Evolutionary conservation across 2,797 vertebrate species (phyloP).

Genomic region (Glossophaga mutica): DNA sequence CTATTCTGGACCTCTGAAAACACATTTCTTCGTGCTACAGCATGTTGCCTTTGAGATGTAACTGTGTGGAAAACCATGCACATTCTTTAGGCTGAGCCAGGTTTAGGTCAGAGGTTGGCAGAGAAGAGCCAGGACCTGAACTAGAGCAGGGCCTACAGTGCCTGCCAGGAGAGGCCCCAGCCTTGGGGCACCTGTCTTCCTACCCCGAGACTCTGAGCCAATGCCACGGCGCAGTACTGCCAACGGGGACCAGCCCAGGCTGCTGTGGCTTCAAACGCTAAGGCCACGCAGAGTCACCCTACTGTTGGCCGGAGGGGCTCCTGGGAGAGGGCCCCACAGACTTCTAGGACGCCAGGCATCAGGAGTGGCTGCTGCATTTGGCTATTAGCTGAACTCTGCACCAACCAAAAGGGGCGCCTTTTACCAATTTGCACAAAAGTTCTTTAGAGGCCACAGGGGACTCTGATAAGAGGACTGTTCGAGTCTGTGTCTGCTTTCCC

Average conservation of each 20-base stretch:
- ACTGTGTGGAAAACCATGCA: constrained; percentile 18
- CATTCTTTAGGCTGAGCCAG: constrained; percentile 5
- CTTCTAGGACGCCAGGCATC: background rate
- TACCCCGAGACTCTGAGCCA: background rate
- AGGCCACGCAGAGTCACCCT: background rate
- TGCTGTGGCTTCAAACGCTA: background rate
- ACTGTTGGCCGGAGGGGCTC: background rate
- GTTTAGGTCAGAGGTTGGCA: constrained; percentile 21
- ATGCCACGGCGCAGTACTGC: background rate
- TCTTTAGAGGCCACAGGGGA: background rate
- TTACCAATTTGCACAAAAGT: background rate
- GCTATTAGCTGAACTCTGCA: background rate
- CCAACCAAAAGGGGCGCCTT: background rate
- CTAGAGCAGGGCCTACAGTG: background rate
- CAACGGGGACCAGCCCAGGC: background rate
- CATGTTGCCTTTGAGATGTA: background rate
- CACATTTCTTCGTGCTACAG: background rate
- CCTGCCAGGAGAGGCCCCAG: background rate
- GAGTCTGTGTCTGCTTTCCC: background rate
- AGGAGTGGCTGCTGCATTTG: background rate
- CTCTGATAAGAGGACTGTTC: background rate
- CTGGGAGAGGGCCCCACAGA: background rate
- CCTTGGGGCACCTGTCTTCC: background rate
- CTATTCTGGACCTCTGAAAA: background rate
- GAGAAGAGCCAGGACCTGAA: background rate